A percentile compares a stretch with the other conserved stretches of the same genome.
phyloP scores from a whole-genome alignment of 2,888 invertebrate genomes.

The Sarcophaga caerulescens region DNA sequence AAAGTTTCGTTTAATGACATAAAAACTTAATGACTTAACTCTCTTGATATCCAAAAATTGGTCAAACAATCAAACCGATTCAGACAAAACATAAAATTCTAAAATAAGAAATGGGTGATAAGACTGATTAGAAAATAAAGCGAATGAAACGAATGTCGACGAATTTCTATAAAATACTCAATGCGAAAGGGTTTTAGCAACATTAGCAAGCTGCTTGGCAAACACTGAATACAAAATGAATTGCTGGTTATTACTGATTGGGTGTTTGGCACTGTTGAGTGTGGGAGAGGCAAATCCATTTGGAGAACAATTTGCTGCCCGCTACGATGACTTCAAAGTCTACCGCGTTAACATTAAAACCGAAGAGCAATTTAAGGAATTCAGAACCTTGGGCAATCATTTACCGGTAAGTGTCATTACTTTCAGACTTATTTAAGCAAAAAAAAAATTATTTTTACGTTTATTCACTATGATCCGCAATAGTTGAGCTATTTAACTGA shows the following conservation, averaged over 20 bases:
- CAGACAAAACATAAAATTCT: too few relatives aligned
- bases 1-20: too few relatives aligned
- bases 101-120: too few relatives aligned
- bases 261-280: background rate
- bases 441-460: background rate
- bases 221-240: slow-evolving; percentile 34
- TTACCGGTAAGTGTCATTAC: slow-evolving; percentile 49
- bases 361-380: slow-evolving; percentile 71
- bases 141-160: too few relatives aligned
- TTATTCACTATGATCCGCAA: background rate
- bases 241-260: background rate
- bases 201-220: background rate
- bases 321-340: slow-evolving; percentile 73
- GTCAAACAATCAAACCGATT: too few relatives aligned
- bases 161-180: slow-evolving; percentile 28
- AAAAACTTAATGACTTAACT: too few relatives aligned
- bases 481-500: slow-evolving; percentile 72
- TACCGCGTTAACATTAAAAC: slow-evolving; percentile 71
- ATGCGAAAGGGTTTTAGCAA: background rate
- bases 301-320: slow-evolving; percentile 26
- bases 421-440: background rate
- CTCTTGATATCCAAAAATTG: too few relatives aligned
- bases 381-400: slow-evolving; percentile 69
- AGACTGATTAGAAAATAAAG: too few relatives aligned
- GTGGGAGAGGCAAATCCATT: background rate